phyloP scores from a whole-genome alignment of 2,113 vertebrate genomes.

The Gobio gobio region DNA sequence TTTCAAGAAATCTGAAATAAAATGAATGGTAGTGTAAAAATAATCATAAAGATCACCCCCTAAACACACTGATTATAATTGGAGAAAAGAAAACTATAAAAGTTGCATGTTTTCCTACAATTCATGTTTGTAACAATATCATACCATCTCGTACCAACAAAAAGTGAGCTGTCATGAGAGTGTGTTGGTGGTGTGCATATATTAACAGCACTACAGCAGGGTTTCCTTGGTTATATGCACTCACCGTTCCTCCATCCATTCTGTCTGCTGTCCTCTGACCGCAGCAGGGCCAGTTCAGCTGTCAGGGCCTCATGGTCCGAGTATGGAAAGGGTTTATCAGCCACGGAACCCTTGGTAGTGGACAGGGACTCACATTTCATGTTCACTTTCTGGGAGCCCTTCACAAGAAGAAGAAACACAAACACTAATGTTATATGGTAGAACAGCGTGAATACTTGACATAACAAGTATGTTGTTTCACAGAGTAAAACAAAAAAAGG shows the following conservation, averaged over 20 bases:
- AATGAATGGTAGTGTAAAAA: background rate
- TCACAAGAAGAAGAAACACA: slow-evolving; percentile 11
- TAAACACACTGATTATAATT: background rate
- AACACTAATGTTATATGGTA: background rate
- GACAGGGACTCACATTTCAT: slow-evolving; percentile 76
- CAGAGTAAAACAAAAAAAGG: too few species aligned
- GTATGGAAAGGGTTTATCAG: slow-evolving; percentile 71
- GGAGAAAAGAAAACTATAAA: background rate
- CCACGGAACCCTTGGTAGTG: slow-evolving; percentile 74
- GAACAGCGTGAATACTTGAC: background rate
- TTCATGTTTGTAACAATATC: background rate
- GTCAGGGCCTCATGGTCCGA: slow-evolving; percentile 83
- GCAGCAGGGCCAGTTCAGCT: slow-evolving; percentile 71
- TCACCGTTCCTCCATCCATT: slow-evolving; percentile 48
- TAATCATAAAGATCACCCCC: background rate
- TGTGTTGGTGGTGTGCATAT: background rate
- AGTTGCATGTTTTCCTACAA: background rate
- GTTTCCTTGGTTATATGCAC: background rate
- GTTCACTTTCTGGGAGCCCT: slow-evolving; percentile 69
- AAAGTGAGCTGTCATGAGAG: background rate
- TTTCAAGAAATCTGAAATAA: too few species aligned
- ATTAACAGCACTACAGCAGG: background rate
- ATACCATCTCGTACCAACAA: background rate
- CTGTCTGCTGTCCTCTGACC: background rate
- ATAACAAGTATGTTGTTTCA: too few species aligned